phyloP scores from a whole-genome alignment of 2,113 vertebrate species.

The Malaclemys terrapin region DNA sequence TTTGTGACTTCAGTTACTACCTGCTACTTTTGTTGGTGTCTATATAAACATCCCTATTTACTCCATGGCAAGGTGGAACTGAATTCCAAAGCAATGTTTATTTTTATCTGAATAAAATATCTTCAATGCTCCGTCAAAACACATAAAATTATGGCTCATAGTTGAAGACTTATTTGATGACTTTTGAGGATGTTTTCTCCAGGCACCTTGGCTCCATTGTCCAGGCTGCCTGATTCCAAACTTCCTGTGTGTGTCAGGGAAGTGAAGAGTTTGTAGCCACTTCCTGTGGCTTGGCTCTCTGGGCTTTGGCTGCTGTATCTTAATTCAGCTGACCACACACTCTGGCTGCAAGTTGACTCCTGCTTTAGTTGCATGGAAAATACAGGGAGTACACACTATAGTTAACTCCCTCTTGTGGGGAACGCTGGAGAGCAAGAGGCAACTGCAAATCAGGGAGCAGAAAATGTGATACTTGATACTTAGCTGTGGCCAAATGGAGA shows the following conservation, averaged over 20 bases:
- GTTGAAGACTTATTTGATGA: not conserved
- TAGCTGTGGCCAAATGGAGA: not conserved
- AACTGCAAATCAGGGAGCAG: not conserved
- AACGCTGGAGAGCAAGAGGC: rapidly evolving
- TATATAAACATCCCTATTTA: not conserved
- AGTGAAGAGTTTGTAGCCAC: not conserved
- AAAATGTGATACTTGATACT: not conserved
- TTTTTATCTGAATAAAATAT: not conserved
- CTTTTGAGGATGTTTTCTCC: not conserved
- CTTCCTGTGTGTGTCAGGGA: not conserved
- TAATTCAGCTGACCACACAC: not conserved
- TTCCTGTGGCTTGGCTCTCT: not conserved
- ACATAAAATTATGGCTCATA: not conserved
- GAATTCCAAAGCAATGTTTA: not conserved
- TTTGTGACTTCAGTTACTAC: not conserved
- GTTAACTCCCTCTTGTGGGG: not conserved
- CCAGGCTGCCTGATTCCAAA: not conserved
- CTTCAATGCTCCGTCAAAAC: not conserved
- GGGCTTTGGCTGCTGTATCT: not conserved
- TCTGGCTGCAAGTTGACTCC: not conserved
- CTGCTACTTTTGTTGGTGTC: not conserved
- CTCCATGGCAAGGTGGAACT: not conserved
- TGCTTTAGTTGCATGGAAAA: not conserved
- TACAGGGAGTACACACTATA: rapidly evolving
- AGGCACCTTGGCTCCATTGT: not conserved